Evolutionary conservation across 35 echinoderm and acorn worm genomes (phyloP).

Genomic region (Diadema setosum): DNA sequence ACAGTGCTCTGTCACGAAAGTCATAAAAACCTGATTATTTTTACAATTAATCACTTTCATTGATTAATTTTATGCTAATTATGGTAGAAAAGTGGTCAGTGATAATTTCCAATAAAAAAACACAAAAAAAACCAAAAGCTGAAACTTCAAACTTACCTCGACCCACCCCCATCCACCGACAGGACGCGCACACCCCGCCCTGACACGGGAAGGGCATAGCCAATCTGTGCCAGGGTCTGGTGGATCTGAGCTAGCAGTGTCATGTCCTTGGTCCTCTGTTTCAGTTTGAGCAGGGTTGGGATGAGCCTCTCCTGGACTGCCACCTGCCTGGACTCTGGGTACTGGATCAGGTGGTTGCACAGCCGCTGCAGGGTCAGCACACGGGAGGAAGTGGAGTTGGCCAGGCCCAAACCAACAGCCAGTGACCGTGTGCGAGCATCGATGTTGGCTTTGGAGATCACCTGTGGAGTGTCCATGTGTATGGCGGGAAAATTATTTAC

Average conservation of each 20-base stretch:
- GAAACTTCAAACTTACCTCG: too few species aligned
- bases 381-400: constrained; percentile 31
- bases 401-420: constrained; percentile 27
- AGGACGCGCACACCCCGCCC: constrained; percentile 72
- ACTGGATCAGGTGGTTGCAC: constrained; percentile 69
- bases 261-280: constrained; percentile 18
- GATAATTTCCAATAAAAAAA: too few species aligned
- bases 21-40: too few species aligned
- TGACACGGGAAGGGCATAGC: constrained; percentile 74
- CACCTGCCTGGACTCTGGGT: constrained; percentile 74
- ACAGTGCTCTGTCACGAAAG: too few species aligned
- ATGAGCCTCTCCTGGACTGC: constrained; percentile 77
- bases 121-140: too few species aligned
- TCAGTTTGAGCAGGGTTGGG: constrained; percentile 61
- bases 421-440: constrained; percentile 73
- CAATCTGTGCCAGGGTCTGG: constrained; percentile 59
- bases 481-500: too few species aligned
- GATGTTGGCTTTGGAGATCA: constrained; percentile 72
- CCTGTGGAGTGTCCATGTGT: too few species aligned
- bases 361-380: constrained; percentile 61
- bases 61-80: too few species aligned
- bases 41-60: too few species aligned
- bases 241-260: constrained; percentile 37
- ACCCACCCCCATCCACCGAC: constrained; percentile 90
- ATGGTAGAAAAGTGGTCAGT: too few species aligned